phyloP scores from a whole-genome alignment of 2,113 vertebrate genomes.

The Cryptomyrus ogoouensis region DNA sequence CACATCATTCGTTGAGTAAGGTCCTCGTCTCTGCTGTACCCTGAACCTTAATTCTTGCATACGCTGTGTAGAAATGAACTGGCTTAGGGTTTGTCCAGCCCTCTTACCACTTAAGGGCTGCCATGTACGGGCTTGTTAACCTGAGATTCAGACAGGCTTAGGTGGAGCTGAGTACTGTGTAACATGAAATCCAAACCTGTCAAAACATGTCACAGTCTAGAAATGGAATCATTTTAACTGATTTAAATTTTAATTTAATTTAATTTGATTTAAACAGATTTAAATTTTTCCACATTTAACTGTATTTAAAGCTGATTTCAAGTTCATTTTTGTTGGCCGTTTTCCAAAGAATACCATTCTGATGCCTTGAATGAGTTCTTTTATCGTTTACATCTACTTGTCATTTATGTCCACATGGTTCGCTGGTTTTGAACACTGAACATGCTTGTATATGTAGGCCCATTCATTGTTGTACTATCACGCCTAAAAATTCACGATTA shows the following conservation, averaged over 20 bases:
- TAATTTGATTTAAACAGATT: too few relatives aligned
- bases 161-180: not conserved
- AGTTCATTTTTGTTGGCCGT: not conserved
- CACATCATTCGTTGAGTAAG: not conserved
- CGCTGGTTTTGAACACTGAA: not conserved
- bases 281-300: too few relatives aligned
- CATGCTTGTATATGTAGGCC: not conserved
- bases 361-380: slow-evolving; percentile 3
- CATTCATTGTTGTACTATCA: not conserved
- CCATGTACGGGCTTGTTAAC: not conserved
- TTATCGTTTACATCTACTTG: not conserved
- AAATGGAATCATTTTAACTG: not conserved
- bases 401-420: not conserved
- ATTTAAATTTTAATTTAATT: too few relatives aligned
- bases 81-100: not conserved
- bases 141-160: not conserved
- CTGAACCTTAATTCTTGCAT: not conserved
- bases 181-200: not conserved
- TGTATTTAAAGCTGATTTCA: not conserved
- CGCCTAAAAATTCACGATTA: not conserved
- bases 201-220: not conserved
- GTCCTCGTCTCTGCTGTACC: not conserved
- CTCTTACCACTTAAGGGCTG: not conserved
- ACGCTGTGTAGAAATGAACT: not conserved
- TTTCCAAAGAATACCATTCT: slow-evolving; percentile 17